Base-by-base conservation (phyloP, 1,140 invertebrate species). In the Sinonovacula constricta region DNA sequence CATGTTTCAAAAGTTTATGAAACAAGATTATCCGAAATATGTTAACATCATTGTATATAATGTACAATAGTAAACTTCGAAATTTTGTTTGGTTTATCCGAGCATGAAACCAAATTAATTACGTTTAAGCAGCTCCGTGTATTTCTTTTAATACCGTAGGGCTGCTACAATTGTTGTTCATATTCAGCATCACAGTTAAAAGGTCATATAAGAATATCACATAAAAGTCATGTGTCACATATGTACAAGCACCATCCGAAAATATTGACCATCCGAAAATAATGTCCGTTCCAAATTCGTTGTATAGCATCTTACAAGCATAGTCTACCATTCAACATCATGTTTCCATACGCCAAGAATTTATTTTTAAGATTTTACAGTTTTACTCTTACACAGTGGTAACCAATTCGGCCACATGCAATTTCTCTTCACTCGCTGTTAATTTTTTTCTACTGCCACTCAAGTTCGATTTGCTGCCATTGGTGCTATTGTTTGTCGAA, bases 341-440 rank as follows among this genome's bases (percentile, higher is more conserved):
- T n/a, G 45, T 49, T n/a, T 10, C 10, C n/a, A 49, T 10, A 49
- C 10, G 45, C 45, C n/a, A 49, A 49, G 10, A n/a, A 12, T 10
- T 10, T 10, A n/a, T 12, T 49, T 12, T 10, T 49, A 49, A 49
- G 10, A n/a, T 10, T 49, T 49, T 10, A 10, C 10, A 49, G 45
- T 10, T 10, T 12, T n/a, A 49, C 10, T n/a, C 45, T 74, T 51
- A 74, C 22, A 74, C 71, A 22, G 71, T 74, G 12, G 71, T 74
- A 12, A 74, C 71, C 30, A 74, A 18, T n/a, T 74, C 39, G 14
- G 24, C 49, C 39, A 74, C 71, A 10, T 65, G 31, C 5, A 63
- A 34, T n/a, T 53, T 49, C 36, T 74, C 71, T 24, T 74, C 71
- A 2, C 59, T 51, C 26, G 59, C 12, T 65, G 54, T 74, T 12